A percentile compares a stretch with the other conserved stretches of the same genome.
Evolutionary conservation across 2,797 vertebrate species (phyloP).

Genomic region (Pampus argenteus): DNA sequence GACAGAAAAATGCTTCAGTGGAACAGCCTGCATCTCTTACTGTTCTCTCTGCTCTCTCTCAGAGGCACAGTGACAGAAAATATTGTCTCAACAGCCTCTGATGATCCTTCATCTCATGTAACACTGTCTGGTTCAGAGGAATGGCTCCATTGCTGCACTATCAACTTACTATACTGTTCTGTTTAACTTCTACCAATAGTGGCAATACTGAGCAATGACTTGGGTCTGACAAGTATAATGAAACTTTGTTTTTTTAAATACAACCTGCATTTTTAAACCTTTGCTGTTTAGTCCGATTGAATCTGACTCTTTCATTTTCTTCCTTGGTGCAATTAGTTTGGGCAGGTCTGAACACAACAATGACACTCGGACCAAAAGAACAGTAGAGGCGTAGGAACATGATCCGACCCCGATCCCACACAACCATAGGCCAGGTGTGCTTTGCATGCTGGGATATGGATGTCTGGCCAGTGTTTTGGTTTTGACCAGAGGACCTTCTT

Average conservation of each 20-base stretch:
- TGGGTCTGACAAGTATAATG: background rate
- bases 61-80: conserved; percentile 54
- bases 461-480: no score
- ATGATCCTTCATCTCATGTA: conserved; percentile 53
- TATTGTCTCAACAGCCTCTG: conserved; percentile 56
- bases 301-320: background rate
- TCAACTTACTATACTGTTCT: background rate
- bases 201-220: background rate
- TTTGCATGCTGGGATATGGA: background rate
- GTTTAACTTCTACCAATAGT: background rate
- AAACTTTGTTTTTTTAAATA: background rate
- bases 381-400: no score
- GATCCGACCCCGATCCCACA: background rate
- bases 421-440: background rate
- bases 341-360: no score
- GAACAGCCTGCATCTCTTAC: conserved; percentile 59
- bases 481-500: no score
- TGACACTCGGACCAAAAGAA: background rate
- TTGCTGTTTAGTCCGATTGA: background rate
- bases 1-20: conserved; percentile 58
- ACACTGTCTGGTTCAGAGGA: conserved; percentile 15
- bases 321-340: background rate
- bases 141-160: conserved; percentile 17
- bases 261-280: background rate
- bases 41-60: conserved; percentile 54